Conservation (phyloP, 2,888 invertebrate species). For the Dioctria linearis region DNA sequence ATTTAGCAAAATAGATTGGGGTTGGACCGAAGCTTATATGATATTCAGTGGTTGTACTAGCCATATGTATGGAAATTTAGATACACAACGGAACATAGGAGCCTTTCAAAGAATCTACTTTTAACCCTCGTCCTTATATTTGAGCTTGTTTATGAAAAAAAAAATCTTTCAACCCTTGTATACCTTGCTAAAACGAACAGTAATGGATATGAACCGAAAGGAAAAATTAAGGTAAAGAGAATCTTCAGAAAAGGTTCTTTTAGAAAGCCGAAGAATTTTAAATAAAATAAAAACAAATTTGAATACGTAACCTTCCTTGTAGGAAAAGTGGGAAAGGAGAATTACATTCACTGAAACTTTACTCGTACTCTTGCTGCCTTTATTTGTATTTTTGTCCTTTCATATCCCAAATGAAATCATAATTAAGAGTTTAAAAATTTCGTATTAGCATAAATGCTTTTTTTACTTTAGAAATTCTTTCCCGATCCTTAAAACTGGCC, state of each 20-base stretch:
- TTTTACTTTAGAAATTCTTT: no score
- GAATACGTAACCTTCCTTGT: constrained; percentile 15
- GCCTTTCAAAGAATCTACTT: constrained; percentile 20
- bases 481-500: no score
- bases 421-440: no score
- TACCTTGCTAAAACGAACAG: constrained; percentile 18
- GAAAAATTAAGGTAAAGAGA: constrained; percentile 44
- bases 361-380: no score
- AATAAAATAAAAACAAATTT: constrained; percentile 31
- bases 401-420: no score
- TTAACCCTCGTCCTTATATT: constrained; percentile 18
- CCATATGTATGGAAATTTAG: constrained; percentile 53
- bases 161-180: constrained; percentile 45
- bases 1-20: constrained; percentile 60
- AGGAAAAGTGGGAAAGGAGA: no score
- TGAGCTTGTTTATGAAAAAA: constrained; percentile 5
- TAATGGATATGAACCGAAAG: constrained; percentile 43
- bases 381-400: no score
- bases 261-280: constrained; percentile 21
- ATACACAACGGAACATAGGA: constrained; percentile 10
- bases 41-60: constrained; percentile 53
- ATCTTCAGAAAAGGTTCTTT: constrained; percentile 27
- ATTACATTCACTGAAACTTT: no score
- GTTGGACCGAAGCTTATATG: constrained; percentile 54
- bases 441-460: no score